Percentiles rank a stretch among this genome's conserved stretches.
phyloP scores from a whole-genome alignment of 2,888 invertebrate species.

The Diabrotica balteata region DNA sequence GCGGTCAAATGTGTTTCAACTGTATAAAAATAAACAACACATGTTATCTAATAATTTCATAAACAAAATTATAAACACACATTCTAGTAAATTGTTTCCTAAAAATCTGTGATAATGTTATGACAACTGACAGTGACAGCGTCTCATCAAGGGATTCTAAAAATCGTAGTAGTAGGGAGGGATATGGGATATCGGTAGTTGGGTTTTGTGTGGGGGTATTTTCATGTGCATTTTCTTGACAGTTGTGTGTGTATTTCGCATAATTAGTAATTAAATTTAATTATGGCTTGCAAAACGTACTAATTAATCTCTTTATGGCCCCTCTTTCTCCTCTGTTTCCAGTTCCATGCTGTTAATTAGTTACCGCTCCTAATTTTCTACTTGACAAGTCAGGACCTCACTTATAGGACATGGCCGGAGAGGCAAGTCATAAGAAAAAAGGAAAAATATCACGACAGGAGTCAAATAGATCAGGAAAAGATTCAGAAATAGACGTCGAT shows the following conservation, averaged over 20 bases:
- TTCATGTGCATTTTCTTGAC: conserved; percentile 12
- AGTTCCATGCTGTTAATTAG: conserved; percentile 5
- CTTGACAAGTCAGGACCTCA: conserved; percentile 9
- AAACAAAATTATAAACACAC: no score
- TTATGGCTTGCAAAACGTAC: conserved; percentile 7
- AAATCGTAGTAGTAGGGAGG: no score
- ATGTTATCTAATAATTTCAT: neutral
- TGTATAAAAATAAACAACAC: neutral
- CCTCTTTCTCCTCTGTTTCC: conserved; percentile 4
- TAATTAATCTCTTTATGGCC: neutral
- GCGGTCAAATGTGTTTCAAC: neutral
- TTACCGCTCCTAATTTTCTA: conserved; percentile 9
- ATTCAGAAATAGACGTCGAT: conserved; percentile 56
- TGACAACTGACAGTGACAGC: no score
- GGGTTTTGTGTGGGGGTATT: conserved; percentile 25
- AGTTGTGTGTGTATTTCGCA: conserved; percentile 6
- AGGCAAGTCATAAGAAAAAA: conserved; percentile 58
- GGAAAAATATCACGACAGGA: conserved; percentile 58
- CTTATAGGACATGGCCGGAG: conserved; percentile 56
- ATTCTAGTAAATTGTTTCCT: no score
- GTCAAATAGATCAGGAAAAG: conserved; percentile 55
- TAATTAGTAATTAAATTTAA: conserved; percentile 13
- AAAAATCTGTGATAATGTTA: no score
- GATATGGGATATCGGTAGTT: conserved; percentile 4
- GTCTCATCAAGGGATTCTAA: no score